Evolutionary conservation across 2,797 vertebrate species (phyloP), one percentile per base, ranked within the genome.

Genomic region (Apogon hyalosoma): DNA sequence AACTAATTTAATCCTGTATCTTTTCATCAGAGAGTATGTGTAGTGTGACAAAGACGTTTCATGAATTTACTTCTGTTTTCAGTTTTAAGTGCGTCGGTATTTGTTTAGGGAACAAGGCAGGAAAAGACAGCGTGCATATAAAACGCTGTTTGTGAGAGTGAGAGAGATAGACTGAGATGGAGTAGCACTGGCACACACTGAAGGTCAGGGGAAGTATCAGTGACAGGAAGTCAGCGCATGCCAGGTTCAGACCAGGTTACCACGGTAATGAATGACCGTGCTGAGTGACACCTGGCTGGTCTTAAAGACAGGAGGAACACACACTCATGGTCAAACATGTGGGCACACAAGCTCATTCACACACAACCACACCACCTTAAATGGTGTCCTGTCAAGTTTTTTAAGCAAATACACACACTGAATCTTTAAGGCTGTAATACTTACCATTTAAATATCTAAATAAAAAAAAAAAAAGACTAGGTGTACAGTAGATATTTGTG

Each of bases 201-300:
- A 95, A 95, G 94, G 94, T 95, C 93, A 96, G 88, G 67, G 93
- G 94, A 94, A 95, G 94, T 96, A 95, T 96, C 95, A 87, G 90
- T 96, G 92, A 95, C 96, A 96, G 96, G 94, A 95, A 94, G 91
- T 92, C 45, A 80, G 77, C 53, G 77, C 38, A 82, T 93, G 94
- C 92, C 93, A 94, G 87, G 88, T 91, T 92, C 84, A 80, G 91
- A 80, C 91, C 90, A 90, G 92, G 92, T 94, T 95, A 93, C 93
- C 71, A 63, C 82, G 6, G 82, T 92, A 92, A 94, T 93, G 90
- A 93, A 94, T 91, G 89, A 73, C 87, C 87, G 77, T 92, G 92
- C 90, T 92, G 92, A 94, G 92, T 92, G 92, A 94, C 91, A 94
- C 92, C 90, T 94, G 92, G 88, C 85, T 62, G 62, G 55, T 88